These are phyloP conservation scores for Phalacrocorax aristotelis DNA, from an alignment of 2,113 vertebrate species.

Conservation along the genomic window DNA sequence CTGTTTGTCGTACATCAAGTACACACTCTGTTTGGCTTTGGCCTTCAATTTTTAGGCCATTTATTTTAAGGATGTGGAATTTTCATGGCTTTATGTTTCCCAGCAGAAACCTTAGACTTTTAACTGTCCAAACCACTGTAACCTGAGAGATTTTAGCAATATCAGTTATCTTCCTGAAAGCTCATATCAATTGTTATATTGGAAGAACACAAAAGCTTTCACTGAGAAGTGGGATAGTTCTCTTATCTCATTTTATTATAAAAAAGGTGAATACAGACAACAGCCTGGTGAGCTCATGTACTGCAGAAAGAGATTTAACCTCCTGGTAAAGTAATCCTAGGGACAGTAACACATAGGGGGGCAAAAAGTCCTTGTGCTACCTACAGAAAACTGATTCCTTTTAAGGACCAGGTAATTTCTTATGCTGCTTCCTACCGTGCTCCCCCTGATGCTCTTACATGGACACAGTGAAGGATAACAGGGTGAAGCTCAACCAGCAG, in stretches of 20 bases:
- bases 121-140: constrained; percentile 14
- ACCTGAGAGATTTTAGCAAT: constrained; percentile 42
- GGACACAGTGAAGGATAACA: neutral
- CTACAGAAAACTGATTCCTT: neutral
- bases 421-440: constrained; percentile 3
- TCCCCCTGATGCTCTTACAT: neutral
- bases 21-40: neutral
- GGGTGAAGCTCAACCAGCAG: neutral
- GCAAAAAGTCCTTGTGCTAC: neutral
- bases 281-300: neutral
- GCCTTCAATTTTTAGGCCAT: neutral
- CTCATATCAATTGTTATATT: neutral
- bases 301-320: neutral
- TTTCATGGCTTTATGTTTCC: neutral
- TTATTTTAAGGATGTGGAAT: constrained; percentile 37
- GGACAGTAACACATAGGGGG: neutral
- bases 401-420: constrained; percentile 1
- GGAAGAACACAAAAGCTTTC: neutral
- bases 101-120: constrained; percentile 36
- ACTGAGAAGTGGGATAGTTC: neutral
- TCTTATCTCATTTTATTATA: neutral
- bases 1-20: neutral
- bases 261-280: constrained; percentile 1
- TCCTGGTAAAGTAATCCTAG: constrained; percentile 31
- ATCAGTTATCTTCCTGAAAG: constrained; percentile 36